phyloP scores from a whole-genome alignment of 2,113 vertebrate species.

The Patagioenas fasciata region DNA sequence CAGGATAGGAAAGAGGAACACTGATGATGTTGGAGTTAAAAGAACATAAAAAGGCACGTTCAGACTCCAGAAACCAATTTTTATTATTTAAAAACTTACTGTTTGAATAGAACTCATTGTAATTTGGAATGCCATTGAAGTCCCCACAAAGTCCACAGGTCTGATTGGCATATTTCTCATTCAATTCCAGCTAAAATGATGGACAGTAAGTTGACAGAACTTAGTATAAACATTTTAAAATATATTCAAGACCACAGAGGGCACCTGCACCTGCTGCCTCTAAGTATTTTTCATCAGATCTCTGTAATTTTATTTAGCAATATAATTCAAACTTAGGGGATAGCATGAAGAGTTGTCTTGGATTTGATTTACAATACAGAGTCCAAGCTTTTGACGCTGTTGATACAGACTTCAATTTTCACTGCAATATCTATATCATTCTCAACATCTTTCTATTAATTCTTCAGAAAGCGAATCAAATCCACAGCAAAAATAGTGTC shows the following conservation, averaged over 20 bases:
- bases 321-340: not conserved
- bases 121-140: conserved; percentile 80
- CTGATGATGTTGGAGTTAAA: not conserved
- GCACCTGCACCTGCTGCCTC: not conserved
- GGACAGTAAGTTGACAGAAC: not conserved
- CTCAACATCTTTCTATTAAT: not conserved
- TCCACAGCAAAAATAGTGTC: not conserved
- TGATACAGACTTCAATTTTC: not conserved
- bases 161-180: conserved; percentile 78
- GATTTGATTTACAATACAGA: not conserved
- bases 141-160: conserved; percentile 93
- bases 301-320: not conserved
- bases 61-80: not conserved
- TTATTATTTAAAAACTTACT: conserved; percentile 65
- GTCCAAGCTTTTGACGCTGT: not conserved
- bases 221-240: not conserved
- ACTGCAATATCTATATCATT: not conserved
- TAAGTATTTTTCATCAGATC: not conserved
- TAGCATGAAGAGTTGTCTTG: not conserved
- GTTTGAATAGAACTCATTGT: conserved; percentile 81
- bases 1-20: not conserved
- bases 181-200: conserved; percentile 81
- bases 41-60: not conserved
- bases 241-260: not conserved
- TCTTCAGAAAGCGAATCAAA: not conserved